Evolutionary conservation across 2,113 vertebrate genomes (phyloP).

Genomic region (Semnopithecus entellus): DNA sequence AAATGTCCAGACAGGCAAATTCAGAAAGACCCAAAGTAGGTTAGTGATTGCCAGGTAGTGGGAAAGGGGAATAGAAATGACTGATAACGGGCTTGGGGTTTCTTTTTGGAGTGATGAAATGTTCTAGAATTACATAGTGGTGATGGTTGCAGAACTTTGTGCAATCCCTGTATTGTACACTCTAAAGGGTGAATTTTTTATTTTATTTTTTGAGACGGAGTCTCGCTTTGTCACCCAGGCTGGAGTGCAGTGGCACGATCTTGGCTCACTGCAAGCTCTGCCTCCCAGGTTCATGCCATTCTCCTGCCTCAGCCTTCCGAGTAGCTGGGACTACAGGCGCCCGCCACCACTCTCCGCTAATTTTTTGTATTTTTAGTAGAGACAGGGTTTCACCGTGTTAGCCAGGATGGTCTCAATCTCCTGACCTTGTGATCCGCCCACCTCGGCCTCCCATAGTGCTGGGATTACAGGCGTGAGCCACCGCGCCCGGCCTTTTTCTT

Average conservation of each 20-base stretch:
- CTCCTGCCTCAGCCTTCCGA: no score
- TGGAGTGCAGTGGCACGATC: no score
- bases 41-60: not conserved
- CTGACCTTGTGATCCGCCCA: no score
- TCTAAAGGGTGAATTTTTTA: not conserved
- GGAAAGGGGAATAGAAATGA: not conserved
- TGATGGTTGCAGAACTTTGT: not conserved
- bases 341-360: fast-evolving
- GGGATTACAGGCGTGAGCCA: no score
- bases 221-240: no score
- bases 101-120: not conserved
- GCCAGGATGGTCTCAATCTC: no score
- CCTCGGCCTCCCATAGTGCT: no score
- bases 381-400: no score
- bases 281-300: fast-evolving
- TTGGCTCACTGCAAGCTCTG: no score
- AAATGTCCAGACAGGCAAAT: not conserved
- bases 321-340: no score
- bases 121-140: not conserved
- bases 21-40: not conserved
- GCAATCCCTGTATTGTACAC: not conserved
- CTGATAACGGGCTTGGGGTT: not conserved
- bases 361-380: no score
- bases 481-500: not conserved
- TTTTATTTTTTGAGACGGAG: no score